Evolutionary conservation across 1,140 invertebrate genomes (phyloP).

Genomic region (Tetraneura akinire): DNA sequence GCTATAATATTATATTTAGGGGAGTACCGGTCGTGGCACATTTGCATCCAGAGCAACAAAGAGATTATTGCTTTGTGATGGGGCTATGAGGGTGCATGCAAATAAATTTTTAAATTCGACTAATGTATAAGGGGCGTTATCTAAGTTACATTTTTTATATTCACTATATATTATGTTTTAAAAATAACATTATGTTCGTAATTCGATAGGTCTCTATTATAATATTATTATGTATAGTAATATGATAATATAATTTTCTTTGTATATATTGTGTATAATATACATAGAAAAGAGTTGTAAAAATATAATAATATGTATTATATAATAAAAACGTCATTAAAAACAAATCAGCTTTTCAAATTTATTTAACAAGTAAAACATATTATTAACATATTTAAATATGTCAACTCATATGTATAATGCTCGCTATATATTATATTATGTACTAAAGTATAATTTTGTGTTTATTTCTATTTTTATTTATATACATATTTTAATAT

Average conservation of each 20-base stretch:
- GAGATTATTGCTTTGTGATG: conserved; percentile 45
- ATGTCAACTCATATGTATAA: not conserved
- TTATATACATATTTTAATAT: too few relatives aligned
- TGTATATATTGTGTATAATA: too few relatives aligned
- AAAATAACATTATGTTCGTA: conserved; percentile 48
- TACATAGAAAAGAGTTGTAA: not conserved
- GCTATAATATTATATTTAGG: conserved; percentile 23
- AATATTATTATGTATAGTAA: too few relatives aligned
- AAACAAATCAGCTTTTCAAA: conserved; percentile 21
- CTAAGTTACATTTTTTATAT: conserved; percentile 43
- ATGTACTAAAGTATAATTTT: too few relatives aligned
- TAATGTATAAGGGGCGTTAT: conserved; percentile 48
- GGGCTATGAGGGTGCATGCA: conserved; percentile 42
- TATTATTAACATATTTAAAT: conserved; percentile 3
- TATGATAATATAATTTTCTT: too few relatives aligned
- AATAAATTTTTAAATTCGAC: conserved; percentile 51
- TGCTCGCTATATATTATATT: not conserved
- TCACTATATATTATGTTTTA: not conserved
- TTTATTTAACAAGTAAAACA: conserved; percentile 7
- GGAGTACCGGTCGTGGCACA: conserved; percentile 35
- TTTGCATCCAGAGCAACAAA: conserved; percentile 50
- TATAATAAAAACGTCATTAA: conserved; percentile 47
- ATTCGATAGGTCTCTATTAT: too few relatives aligned
- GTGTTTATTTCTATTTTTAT: too few relatives aligned
- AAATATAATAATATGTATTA: conserved; percentile 1